Conservation (phyloP, 2,113 vertebrate genomes). For the Misgurnus anguillicaudatus region DNA sequence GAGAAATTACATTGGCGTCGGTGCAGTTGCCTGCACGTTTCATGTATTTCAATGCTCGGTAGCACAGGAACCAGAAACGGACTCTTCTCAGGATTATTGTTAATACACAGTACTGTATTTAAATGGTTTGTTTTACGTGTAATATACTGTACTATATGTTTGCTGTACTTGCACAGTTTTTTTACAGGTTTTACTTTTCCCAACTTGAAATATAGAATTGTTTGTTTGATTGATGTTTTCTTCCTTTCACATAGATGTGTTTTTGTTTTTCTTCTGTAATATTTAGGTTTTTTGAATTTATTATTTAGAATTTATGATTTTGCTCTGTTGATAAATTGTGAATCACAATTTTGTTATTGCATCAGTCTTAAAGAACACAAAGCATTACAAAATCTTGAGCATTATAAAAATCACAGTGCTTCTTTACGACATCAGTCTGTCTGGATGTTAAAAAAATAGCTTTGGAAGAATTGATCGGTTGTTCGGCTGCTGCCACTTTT, state of each 20-base stretch:
- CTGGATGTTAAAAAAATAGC: conserved; percentile 58
- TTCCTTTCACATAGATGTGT: conserved; percentile 55
- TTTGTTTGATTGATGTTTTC: conserved; percentile 61
- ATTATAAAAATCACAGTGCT: conserved; percentile 32
- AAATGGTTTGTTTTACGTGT: conserved; percentile 81
- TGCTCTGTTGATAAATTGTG: conserved; percentile 26
- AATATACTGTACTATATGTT: conserved; percentile 93
- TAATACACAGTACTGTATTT: conserved; percentile 97
- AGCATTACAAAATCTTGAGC: conserved; percentile 62
- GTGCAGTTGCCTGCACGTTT: conserved; percentile 42
- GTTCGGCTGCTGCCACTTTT: conserved; percentile 45
- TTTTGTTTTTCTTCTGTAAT: conserved; percentile 44
- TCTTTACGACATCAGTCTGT: conserved; percentile 65
- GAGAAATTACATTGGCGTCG: conserved; percentile 18
- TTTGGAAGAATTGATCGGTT: conserved; percentile 45
- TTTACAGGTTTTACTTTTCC: conserved; percentile 53
- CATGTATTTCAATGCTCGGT: conserved; percentile 53
- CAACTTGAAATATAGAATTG: conserved; percentile 75
- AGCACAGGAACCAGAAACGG: conserved; percentile 68
- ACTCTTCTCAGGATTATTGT: conserved; percentile 96
- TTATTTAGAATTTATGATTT: conserved; percentile 32
- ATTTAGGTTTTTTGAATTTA: conserved; percentile 60
- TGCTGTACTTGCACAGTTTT: conserved; percentile 99
- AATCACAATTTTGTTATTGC: conserved; percentile 52
- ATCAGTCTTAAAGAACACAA: conserved; percentile 56